Base-by-base conservation (phyloP, 1,140 invertebrate genomes). In the Macrobrachium nipponense region DNA sequence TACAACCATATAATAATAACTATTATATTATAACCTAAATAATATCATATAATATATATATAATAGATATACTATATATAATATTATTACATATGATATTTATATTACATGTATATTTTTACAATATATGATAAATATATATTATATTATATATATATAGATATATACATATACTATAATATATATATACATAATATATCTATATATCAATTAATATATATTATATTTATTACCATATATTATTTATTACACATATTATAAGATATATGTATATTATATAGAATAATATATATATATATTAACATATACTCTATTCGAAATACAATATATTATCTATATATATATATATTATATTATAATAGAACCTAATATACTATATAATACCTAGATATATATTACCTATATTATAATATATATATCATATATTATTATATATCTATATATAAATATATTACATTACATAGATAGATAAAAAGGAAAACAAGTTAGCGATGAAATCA, bases 31-130 rank as follows among this genome's bases (percentile, higher is more conserved):
- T 8, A 6, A 75, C 15, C 5, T 36, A 75, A 6, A 75, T 18
- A 27, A 6, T n/a, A n/a, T n/a, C n/a, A n/a, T n/a, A n/a, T n/a
- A n/a, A n/a, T 75, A 75, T 75, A 75, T 75, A 75, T 75, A 75
- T 75, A 75, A 75, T 27, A 75, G n/a, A 75, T 36, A 27, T 11
- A 36, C 6, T 36, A 75, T 75, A n/a, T 43, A 20, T 27, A n/a
- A n/a, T n/a, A n/a, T n/a, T n/a, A n/a, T n/a, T n/a, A n/a, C n/a
- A n/a, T n/a, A n/a, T n/a, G n/a, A n/a, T n/a, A n/a, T n/a, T n/a
- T n/a, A n/a, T n/a, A n/a, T n/a, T n/a, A n/a, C n/a, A n/a, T n/a
- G n/a, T n/a, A n/a, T n/a, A n/a, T n/a, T n/a, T n/a, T n/a, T n/a
- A n/a, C n/a, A n/a, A 75, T 27, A 75, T 75, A 75, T 11, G n/a